Evolutionary conservation across 2,888 invertebrate genomes (phyloP), one percentile per base, ranked within the genome.

Genomic region (Dicyrtoma fusca): DNA sequence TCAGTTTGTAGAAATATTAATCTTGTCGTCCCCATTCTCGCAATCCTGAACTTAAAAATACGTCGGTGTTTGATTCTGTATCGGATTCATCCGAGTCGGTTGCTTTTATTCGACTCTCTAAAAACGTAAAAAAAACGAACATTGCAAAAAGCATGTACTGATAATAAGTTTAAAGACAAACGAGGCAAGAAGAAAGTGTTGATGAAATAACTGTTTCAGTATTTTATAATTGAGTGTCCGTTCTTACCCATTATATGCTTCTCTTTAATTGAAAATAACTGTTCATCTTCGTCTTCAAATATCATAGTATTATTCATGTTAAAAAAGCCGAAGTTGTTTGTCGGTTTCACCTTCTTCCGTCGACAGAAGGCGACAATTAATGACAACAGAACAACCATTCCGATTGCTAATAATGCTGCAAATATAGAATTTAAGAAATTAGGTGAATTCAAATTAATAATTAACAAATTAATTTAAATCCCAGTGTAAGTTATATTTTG

Each of bases 281-380:
- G 78, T 23, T 79, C 77, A 59, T 80, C 80, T 25, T 80, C 80
- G 71, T 79, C 80, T 49, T 80, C 80, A 72, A 80, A 80, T 55
- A 78, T 74, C 23, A 78, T 49, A 5, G 74, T 53, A 25, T 75
- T 76, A 53, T 80, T 80, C 55, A 74, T 73, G 66, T 76, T 77
- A 62, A 79, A 80, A 53, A 80, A 80, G 49, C 80, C 79, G 26
- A 76, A 79, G 49, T 71, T 75, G 23, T 69, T 76, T 2, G 68
- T 64, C 42, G 71, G 63, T 11, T 63, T 64, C 8, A 55, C 19
- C 44, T 73, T 68, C 47, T 73, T 70, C 47, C 74, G 23, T 14
- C 68, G 72, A n/a, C 79, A 76, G 57, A 76, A 77, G 17, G 76
- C 53, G 0, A 77, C 73, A 61, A 72, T 68, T 23, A 77, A 76